Evolutionary conservation across 2,888 invertebrate species (phyloP), one percentile per base, ranked within the genome.

Genomic region (Cataglyphis cursor): DNA sequence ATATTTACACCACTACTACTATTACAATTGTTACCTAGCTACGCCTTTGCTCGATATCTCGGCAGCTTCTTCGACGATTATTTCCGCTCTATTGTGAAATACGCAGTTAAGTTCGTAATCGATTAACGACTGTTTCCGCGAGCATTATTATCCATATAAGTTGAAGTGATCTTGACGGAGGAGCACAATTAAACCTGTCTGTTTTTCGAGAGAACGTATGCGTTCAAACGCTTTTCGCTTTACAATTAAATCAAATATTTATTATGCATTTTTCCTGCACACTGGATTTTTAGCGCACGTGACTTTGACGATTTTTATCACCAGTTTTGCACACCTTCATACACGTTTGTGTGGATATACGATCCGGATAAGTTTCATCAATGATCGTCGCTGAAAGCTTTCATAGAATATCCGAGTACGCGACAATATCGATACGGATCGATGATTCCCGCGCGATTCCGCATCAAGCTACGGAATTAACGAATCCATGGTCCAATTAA

Each of bases 41-140:
- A 86, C 85, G 88, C 88, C 90, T 90, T 88, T 85, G 84, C 86
- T 83, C 86, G 85, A 85, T 64, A 44, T 73, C 86, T 84, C 84
- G 81, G 48, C 35, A 72, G 72, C 80, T 74, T 85, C 70, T 28
- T 68, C 86, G 83, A 87, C 87, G 84, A 87, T 85, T 87, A 82
- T 85, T 81, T 82, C 9, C 54, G 38, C 28, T 21, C 18, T 59
- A 35, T 54, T 41, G 73, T 44, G 31, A 72, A 54, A 24, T 12
- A 31, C 18, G 41, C 62, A 21, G 9, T 48, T 15, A 15, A 12
- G 10, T 31, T 54, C 54, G 31, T 24, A 51, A 51, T 75, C 38
- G 24, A 54, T 68, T 57, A 44, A 18, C 48, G 15, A 18, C 18
- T 62, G 44, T 66, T 41, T 48, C 15, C 66, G 64, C 51, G 3